phyloP scores from a whole-genome alignment of 1,140 invertebrate species.

The Zophobas atratus region DNA sequence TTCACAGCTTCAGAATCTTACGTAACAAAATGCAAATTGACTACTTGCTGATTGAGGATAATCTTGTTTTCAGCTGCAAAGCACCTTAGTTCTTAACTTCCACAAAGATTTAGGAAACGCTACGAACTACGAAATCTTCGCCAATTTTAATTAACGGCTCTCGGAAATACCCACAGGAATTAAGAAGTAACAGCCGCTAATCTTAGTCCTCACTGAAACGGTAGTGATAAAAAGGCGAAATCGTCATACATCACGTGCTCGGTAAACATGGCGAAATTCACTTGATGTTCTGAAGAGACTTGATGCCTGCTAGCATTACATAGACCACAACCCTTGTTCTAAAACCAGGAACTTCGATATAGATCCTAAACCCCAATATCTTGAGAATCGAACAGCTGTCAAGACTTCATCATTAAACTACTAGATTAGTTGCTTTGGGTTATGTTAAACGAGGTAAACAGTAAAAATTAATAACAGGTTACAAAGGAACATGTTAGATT shows the following conservation, averaged over 20 bases:
- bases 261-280: background rate
- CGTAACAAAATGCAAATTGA: constrained; percentile 8
- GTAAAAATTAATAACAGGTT: constrained; percentile 29
- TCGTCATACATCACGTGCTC: background rate
- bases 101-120: background rate
- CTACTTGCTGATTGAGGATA: constrained; percentile 2
- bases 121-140: too few species aligned
- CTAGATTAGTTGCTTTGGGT: constrained; percentile 22
- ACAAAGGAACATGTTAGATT: constrained; percentile 31
- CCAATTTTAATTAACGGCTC: too few species aligned
- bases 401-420: constrained; percentile 40
- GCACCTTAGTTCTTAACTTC: background rate
- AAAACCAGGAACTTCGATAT: constrained; percentile 4
- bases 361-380: background rate
- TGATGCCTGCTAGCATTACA: background rate
- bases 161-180: too few species aligned
- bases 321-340: constrained; percentile 10
- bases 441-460: constrained; percentile 16
- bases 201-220: too few species aligned
- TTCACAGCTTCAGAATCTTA: background rate
- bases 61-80: background rate
- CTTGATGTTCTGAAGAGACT: background rate
- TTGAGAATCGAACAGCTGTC: constrained; percentile 37
- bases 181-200: too few species aligned
- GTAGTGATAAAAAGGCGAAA: background rate